Base-by-base conservation (phyloP, 2,113 vertebrate genomes). In the Cebus imitator region DNA sequence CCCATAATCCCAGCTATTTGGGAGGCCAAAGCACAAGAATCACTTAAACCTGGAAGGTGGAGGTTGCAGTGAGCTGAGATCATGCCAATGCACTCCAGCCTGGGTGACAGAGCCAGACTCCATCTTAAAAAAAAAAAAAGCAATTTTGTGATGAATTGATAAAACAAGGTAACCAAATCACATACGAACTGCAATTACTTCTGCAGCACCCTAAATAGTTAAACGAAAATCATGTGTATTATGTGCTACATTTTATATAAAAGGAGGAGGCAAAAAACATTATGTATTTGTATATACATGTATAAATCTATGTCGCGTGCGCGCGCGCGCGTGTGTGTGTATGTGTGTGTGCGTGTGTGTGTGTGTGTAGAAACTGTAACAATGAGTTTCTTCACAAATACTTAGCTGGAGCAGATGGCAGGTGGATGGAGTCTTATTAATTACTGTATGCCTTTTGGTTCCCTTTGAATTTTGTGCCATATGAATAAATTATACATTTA, bases 331-430 rank as follows among this genome's bases (percentile, higher is more conserved):
- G 30, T 72, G 30, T 66, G 12, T 14, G 30, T 68, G 30, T 48
- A 16, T 48, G 40, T 11, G 32, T 50, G 12, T 16, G 37, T 40
- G 37, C 3, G 21, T 50, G 9, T 11, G 45, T 35, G 21, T 61
- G 35, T 35, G 20, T 20, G 64, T n/a, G 6, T 23, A 61, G 21
- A 89, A 96, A 57, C 9, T 75, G 3, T 55, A 94, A 86, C 43
- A 72, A 27, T 83, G 18, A 23, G 16, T 88, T 91, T 88, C 70
- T 91, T 84, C 82, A 72, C 25, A 91, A 95, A 97, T 37, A 85
- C n/a, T 66, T 79, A 86, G 27, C 61, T 14, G 27, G 11, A 64
- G 21, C 25, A 68, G 50, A 23, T 80, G 32, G 52, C 1, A 85
- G 43, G 64, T 50, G 37, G 9, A n/a, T 70, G 8, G 25, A 66